Evolutionary conservation across 30 jellyfish, hydroid and myxozoan genomes (phyloP).

Genomic region (Pelagia noctiluca): DNA sequence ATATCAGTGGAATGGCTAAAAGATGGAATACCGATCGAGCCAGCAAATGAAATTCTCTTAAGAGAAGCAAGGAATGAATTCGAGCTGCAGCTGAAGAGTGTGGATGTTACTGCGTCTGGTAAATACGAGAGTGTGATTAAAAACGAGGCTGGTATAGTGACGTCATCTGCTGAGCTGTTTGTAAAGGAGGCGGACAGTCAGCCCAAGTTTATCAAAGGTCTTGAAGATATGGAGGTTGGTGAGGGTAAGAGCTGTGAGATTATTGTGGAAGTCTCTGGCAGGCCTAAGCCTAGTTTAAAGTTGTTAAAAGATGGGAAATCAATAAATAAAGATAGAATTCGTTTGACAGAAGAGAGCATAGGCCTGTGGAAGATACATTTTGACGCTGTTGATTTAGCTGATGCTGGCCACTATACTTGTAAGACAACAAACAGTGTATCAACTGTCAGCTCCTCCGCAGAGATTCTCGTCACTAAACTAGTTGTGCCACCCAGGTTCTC

Average conservation of each 20-base stretch:
- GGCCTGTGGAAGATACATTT: constrained; percentile 58
- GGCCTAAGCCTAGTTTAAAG: constrained; percentile 81
- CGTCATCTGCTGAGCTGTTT: constrained; percentile 59
- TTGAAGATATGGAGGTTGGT: constrained; percentile 55
- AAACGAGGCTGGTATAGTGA: constrained; percentile 82
- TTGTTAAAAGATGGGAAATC: constrained; percentile 81
- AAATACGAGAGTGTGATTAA: constrained; percentile 61
- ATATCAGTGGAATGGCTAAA: constrained; percentile 77
- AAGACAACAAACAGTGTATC: constrained; percentile 76
- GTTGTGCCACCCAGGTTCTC: constrained; percentile 85
- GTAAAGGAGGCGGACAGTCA: constrained; percentile 53
- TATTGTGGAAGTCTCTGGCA: constrained; percentile 68
- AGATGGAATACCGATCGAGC: constrained; percentile 65
- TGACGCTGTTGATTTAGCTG: constrained; percentile 46
- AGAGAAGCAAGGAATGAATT: constrained; percentile 48
- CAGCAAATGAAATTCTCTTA: constrained; percentile 26
- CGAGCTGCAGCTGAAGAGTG: constrained; percentile 30
- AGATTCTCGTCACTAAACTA: constrained; percentile 46
- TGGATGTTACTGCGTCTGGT: constrained; percentile 67
- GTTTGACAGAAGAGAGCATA: constrained; percentile 29
- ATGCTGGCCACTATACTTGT: constrained; percentile 73
- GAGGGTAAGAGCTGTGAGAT: constrained; percentile 67
- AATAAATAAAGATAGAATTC: constrained; percentile 38
- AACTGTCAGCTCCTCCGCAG: constrained; percentile 50
- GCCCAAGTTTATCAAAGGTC: constrained; percentile 64